Evolutionary conservation across 2,888 invertebrate genomes (phyloP).

Genomic region (Poecilobothrus nobilitatus): DNA sequence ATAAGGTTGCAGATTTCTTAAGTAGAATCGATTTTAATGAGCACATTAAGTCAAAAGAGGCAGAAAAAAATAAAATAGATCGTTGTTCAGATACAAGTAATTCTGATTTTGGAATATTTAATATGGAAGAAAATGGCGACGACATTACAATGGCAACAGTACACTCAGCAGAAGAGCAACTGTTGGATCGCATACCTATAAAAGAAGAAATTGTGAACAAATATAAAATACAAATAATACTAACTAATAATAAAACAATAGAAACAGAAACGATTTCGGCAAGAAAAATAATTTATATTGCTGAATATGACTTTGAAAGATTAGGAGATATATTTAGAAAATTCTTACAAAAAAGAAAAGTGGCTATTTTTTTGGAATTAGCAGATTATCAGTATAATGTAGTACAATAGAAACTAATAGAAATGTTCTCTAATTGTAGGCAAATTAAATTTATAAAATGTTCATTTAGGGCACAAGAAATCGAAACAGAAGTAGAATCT

Average conservation of each 20-base stretch:
- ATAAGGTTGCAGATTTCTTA: slow-evolving; percentile 21
- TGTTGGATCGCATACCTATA: no score
- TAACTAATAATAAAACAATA: slow-evolving; percentile 14
- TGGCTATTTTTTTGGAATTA: slow-evolving; percentile 20
- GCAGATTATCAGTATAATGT: slow-evolving; percentile 18
- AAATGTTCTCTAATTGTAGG: slow-evolving; percentile 18
- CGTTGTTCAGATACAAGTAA: no score
- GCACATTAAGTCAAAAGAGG: no score
- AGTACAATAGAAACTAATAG: slow-evolving; percentile 20
- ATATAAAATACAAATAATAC: slow-evolving; percentile 2
- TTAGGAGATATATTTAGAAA: slow-evolving; percentile 15
- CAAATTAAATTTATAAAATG: slow-evolving; percentile 22
- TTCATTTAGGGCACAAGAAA: no score
- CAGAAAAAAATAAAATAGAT: no score
- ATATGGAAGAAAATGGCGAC: no score
- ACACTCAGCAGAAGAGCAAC: no score
- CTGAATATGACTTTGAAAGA: slow-evolving; percentile 17
- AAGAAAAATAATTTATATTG: slow-evolving; percentile 11
- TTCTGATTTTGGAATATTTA: no score
- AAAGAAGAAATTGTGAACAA: no score
- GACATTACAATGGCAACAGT: no score
- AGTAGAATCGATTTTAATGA: slow-evolving; percentile 15
- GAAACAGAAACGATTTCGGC: slow-evolving; percentile 2
- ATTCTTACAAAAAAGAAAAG: slow-evolving; percentile 13
- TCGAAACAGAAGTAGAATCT: no score